A percentile compares a stretch with the other conserved stretches of the same genome.
These are phyloP conservation scores for Coptodon bakossiorum DNA, from an alignment of 2,113 vertebrate genomes.

Conservation along the genomic window DNA sequence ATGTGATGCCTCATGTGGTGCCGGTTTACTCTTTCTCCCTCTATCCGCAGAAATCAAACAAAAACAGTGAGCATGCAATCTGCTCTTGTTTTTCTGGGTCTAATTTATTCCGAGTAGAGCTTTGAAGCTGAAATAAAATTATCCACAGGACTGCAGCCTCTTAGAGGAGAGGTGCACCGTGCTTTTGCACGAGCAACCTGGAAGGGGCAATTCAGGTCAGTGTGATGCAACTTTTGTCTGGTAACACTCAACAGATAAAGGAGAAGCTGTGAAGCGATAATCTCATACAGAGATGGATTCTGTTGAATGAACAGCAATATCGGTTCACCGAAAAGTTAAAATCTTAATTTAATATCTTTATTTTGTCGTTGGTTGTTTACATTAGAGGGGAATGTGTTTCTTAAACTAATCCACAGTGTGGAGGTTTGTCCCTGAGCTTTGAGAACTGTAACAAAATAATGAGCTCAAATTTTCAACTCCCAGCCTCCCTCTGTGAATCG, in stretches of 20 bases:
- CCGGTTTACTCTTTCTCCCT: background rate
- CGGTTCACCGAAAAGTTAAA: background rate
- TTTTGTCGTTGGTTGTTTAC: background rate
- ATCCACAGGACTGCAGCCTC: background rate
- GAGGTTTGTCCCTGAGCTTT: background rate
- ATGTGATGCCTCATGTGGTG: background rate
- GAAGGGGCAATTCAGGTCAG: background rate
- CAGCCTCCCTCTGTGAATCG: background rate
- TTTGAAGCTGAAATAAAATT: background rate
- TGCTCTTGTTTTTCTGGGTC: background rate
- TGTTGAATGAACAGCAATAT: background rate
- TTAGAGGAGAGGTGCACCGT: background rate
- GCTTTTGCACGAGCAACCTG: background rate
- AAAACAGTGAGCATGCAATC: background rate
- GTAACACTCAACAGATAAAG: background rate
- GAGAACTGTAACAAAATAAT: background rate
- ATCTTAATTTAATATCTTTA: background rate
- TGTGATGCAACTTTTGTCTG: background rate
- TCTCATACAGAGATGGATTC: background rate
- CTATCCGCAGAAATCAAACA: background rate
- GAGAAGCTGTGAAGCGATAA: background rate
- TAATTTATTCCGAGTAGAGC: background rate
- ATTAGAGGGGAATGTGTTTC: background rate
- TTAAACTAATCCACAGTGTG: background rate
- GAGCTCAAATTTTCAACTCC: background rate